Evolutionary conservation across 2,797 vertebrate genomes (phyloP), one percentile per base, ranked within the genome.

Genomic region (Ibycter americanus): DNA sequence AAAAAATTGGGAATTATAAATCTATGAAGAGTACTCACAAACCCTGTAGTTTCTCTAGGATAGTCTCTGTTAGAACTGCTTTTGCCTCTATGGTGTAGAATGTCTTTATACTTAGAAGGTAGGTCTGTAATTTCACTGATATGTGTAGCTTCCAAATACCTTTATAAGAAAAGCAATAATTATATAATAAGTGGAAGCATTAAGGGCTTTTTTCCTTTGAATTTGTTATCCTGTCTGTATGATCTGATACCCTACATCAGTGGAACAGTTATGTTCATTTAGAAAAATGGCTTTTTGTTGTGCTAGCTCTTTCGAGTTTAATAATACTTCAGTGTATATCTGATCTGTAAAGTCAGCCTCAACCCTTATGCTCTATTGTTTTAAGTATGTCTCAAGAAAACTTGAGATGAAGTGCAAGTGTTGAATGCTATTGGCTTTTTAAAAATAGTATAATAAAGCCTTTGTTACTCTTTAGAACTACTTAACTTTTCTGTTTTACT

Each of bases 171-270:
- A 81, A 83, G 10, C 32, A 85, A 7, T 59, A 34, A 90, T 62
- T 25, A 47, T 15, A 19, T 74, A 11, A 38, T 21, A 38, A 76
- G 22, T 42, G 42, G 59, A 79, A 93, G 58, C 31, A 70, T 42
- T 26, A 77, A 63, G 18, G 44, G 9, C 27, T 74, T 65, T 85
- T 63, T 86, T 8, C 49, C n/a, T 85, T 87, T 79, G 25, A 44
- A 32, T 76, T 82, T 68, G 17, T 26, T 63, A 8, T 2, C 1
- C 19, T 71, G 8, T 34, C 18, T n/a, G 0, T 12, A 2, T 68
- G 63, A 68, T 87, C 77, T 71, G 82, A 83, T 87, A 29, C 12
- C 18, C 22, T 55, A 7, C 49, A 46, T 56, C 52, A 49, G n/a
- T 52, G 68, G 27, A 84, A 79, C 4, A 1, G 25, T 74, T 90